Evolutionary conservation across 2,797 vertebrate genomes (phyloP), one percentile per base, ranked within the genome.

Genomic region (Propithecus deckenii): DNA sequence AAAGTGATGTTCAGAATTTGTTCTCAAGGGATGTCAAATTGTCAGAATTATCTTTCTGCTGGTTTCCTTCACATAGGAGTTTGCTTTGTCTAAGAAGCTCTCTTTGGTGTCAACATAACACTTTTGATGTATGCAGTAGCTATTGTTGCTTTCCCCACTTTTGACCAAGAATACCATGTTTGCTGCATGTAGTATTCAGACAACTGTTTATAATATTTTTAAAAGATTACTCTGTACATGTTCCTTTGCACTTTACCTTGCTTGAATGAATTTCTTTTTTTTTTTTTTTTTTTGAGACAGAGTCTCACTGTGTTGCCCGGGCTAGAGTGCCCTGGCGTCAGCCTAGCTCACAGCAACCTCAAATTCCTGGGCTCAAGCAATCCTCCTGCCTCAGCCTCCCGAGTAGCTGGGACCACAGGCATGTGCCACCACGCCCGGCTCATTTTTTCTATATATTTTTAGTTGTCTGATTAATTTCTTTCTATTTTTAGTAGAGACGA

Each of bases 21-120:
- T 93, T 30, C 48, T 95, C 50, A 92, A 87, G 91, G 50, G 38
- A 79, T 88, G 59, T 87, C 81, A 83, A 89, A 92, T 84, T 81
- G 69, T 91, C 92, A 84, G 57, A 96, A 97, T 91, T 91, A 83
- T 32, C 48, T 96, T 86, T 55, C 69, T 74, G 67, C 63, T 57
- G 88, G 22, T 86, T 96, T 52, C 22, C 52, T 87, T 94, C 52
- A 84, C 35, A 72, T 10, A 41, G 14, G 55, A 55, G 11, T 79
- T 11, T 18, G 46, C 30, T 63, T 97, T 89, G 61, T 87, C 57
- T 95, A 86, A 88, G 50, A 90, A 89, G n/a, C 23, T 95, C 63
- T 92, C 78, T 86, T 93, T 3, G 0, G n/a, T 91, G 69, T 90
- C 93, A 97, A 78, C 30, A 41, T 38, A 86, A 79, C 52, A 78